phyloP scores from a whole-genome alignment of 2,797 vertebrate species.

The Sebastes elongatus region DNA sequence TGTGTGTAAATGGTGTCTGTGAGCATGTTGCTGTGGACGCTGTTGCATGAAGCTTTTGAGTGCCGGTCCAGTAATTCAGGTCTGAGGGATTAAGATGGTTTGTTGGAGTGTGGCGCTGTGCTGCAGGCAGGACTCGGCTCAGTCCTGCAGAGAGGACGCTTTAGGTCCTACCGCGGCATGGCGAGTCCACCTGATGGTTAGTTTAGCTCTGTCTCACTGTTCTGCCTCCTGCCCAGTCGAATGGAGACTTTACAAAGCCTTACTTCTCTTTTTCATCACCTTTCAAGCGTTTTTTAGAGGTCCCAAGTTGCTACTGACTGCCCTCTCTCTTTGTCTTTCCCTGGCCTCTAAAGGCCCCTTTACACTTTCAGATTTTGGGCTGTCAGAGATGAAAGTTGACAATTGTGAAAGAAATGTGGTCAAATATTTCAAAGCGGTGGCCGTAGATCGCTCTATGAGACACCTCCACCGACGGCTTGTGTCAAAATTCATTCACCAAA shows the following conservation, averaged over 20 bases:
- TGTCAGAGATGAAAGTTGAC: background rate
- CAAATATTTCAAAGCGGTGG: background rate
- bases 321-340: background rate
- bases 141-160: slow-evolving; percentile 41
- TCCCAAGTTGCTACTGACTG: background rate
- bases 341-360: background rate
- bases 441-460: background rate
- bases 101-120: slow-evolving; percentile 28
- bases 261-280: background rate
- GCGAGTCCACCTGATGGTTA: slow-evolving; percentile 17
- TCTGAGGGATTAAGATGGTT: slow-evolving; percentile 46
- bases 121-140: slow-evolving; percentile 25
- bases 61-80: slow-evolving; percentile 41
- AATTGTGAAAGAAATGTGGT: background rate
- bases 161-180: slow-evolving; percentile 31
- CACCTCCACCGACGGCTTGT: too few species aligned
- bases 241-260: slow-evolving; percentile 1
- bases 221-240: slow-evolving; percentile 26
- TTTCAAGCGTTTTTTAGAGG: background rate
- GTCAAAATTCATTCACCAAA: background rate
- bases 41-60: slow-evolving; percentile 4
- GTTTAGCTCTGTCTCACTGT: slow-evolving; percentile 9
- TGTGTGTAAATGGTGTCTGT: background rate
- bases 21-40: background rate
- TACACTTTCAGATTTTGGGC: background rate